These are phyloP conservation scores for Agapostemon virescens DNA, from an alignment of 2,888 invertebrate species.

Conservation along the genomic window DNA sequence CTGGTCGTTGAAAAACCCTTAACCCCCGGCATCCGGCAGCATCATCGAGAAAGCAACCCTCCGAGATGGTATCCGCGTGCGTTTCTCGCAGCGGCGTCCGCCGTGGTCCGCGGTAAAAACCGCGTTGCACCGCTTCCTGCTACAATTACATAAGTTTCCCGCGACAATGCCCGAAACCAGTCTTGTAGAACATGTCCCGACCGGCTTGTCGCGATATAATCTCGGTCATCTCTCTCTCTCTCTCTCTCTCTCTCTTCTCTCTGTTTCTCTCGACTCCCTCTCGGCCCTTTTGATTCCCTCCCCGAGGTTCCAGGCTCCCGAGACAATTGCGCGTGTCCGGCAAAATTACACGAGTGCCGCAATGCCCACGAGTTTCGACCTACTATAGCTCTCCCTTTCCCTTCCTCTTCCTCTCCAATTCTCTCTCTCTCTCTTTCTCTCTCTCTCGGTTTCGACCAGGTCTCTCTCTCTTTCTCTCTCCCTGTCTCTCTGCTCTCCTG, in stretches of 20 bases:
- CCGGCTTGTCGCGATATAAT: slow-evolving; percentile 52
- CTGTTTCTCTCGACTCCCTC: slow-evolving; percentile 1
- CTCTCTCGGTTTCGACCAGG: not conserved
- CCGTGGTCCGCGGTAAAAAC: slow-evolving; percentile 3
- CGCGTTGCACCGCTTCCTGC: slow-evolving; percentile 11
- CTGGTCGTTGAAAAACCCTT: slow-evolving; percentile 8
- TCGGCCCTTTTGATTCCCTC: slow-evolving; percentile 49
- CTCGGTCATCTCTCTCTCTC: slow-evolving; percentile 31
- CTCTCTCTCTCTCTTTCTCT: not conserved
- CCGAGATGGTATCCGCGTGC: slow-evolving; percentile 3
- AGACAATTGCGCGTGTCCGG: slow-evolving; percentile 58
- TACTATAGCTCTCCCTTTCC: not conserved
- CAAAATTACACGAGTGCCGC: slow-evolving; percentile 61
- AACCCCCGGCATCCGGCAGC: not conserved
- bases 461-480: slow-evolving; percentile 3
- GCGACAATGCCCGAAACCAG: slow-evolving; percentile 33
- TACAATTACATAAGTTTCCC: slow-evolving; percentile 51
- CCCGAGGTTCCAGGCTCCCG: slow-evolving; percentile 8
- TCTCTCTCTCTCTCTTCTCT: slow-evolving; percentile 5
- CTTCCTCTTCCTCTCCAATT: too few species aligned
- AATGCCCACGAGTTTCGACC: slow-evolving; percentile 32
- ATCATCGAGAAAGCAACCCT: slow-evolving; percentile 5
- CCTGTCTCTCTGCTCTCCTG: slow-evolving; percentile 3
- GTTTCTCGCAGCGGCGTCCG: not conserved
- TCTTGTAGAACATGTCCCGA: slow-evolving; percentile 28